A percentile compares a stretch with the other conserved stretches of the same genome.
Conservation (phyloP, 92 coral and sea anemone species). For the Phenganax subtilis region DNA sequence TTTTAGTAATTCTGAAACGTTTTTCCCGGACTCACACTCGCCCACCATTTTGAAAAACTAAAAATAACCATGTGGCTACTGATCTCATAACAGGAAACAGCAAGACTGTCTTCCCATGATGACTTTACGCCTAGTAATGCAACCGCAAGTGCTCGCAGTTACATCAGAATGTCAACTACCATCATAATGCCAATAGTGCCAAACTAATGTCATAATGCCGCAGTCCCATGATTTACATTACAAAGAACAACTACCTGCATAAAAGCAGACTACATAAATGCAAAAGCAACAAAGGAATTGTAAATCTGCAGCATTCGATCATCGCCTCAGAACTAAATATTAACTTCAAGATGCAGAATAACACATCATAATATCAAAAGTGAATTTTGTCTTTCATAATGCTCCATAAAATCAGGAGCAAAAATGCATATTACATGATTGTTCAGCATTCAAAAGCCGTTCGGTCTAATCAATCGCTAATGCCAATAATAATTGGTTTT, state of each 20-base stretch:
- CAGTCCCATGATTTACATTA: not conserved
- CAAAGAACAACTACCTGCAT: not conserved
- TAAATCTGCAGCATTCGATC: not conserved
- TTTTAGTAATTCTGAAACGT: too few species aligned
- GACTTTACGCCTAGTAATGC: too few species aligned
- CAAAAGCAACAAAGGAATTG: slow-evolving; percentile 7
- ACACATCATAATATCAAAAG: slow-evolving; percentile 3
- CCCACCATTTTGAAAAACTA: too few species aligned
- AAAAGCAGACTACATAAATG: not conserved
- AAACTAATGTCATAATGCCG: slow-evolving; percentile 4
- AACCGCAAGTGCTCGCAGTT: not conserved
- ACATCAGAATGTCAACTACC: not conserved
- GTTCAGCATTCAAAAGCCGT: slow-evolving; percentile 47
- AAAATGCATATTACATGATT: slow-evolving; percentile 46
- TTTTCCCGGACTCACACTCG: too few species aligned
- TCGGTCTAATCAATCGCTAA: slow-evolving; percentile 37
- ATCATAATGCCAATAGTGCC: not conserved
- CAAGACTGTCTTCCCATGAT: too few species aligned
- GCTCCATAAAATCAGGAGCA: slow-evolving; percentile 41
- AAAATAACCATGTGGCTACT: too few species aligned
- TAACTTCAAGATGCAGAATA: not conserved
- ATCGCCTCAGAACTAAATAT: slow-evolving; percentile 1
- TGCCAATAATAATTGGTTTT: slow-evolving; percentile 47
- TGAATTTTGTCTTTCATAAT: slow-evolving; percentile 3
- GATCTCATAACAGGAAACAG: too few species aligned